A percentile compares a stretch with the other conserved stretches of the same genome.
Conservation (phyloP, 2,113 vertebrate species). For the Panthera uncia region DNA sequence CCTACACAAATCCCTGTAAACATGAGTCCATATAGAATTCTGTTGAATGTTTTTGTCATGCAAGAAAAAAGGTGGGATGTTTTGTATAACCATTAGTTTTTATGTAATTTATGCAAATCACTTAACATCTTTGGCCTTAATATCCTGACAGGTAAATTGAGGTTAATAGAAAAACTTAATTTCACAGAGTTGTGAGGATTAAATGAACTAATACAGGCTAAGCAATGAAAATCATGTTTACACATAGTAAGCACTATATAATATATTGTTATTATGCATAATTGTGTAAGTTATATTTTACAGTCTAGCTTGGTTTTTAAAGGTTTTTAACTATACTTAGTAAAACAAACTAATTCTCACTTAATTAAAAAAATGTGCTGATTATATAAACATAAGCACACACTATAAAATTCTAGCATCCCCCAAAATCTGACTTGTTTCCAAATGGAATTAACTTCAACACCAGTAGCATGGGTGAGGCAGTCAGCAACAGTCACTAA, state of each 20-base stretch:
- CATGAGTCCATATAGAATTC: background rate
- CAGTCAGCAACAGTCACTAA: background rate
- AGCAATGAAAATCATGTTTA: conserved; percentile 48
- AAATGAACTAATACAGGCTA: conserved; percentile 53
- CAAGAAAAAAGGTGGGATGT: background rate
- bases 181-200: conserved; percentile 28
- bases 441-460: background rate
- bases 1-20: background rate
- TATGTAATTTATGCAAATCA: conserved; percentile 34
- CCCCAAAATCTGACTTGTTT: conserved; percentile 12
- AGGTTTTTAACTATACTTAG: conserved; percentile 37
- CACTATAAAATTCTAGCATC: conserved; percentile 28
- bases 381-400: conserved; percentile 50
- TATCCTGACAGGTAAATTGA: conserved; percentile 18
- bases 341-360: conserved; percentile 56
- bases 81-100: conserved; percentile 36
- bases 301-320: conserved; percentile 36
- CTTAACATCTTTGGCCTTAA: conserved; percentile 42
- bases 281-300: conserved; percentile 53
- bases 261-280: background rate
- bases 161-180: conserved; percentile 56
- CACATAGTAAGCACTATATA: background rate
- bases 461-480: background rate
- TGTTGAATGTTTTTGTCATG: background rate
- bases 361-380: conserved; percentile 48